Base-by-base conservation (phyloP, 2,888 invertebrate genomes). In the Lutraria lutraria region DNA sequence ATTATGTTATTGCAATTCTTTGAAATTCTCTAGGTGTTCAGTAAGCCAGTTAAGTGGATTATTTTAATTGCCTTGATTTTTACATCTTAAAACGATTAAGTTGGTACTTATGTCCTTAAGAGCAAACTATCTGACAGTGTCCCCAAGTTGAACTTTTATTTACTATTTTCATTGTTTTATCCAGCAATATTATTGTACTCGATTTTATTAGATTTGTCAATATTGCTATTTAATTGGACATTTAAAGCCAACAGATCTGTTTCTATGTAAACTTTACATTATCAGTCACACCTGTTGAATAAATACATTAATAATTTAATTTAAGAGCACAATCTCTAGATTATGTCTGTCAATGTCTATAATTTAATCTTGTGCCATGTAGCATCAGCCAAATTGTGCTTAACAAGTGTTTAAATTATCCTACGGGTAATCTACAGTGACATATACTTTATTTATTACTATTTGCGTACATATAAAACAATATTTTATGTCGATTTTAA, bases 381-480 rank as follows among this genome's bases (percentile, higher is more conserved):
- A 25, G 34, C 16, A 76, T 68, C 72, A 81, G 85, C n/a, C 76
- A 43, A 81, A 81, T 52, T 54, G n/a, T 85, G 56, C 82, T 85
- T 81, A 82, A 81, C 76, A 52, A 34, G 76, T 60, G 60, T 54
- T 85, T 76, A 72, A 76, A 60, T 68, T 88, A 88, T 88, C 83
- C 68, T 53, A 52, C 43, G 53, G 72, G 76, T 79, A 82, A 88
- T 56, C 76, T 54, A 34, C 52, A 88, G 53, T 84, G 87, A 83
- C 79, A 84, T 60, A 63, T 79, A 80, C 29, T 52, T 83, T 83
- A 86, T 89, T 86, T 86, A 89, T 89, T n/a, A 79, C n/a, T 89
- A 83, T 89, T 84, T 89, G 89, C 83, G 16, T 88, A 34, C 29
- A 63, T 85, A 88, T 85, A 85, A 88, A 88, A 85, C 84, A 53